A percentile compares a stretch with the other conserved stretches of the same genome.
Evolutionary conservation across 2,888 invertebrate species (phyloP).

Genomic region (Lumbricus terrestris): DNA sequence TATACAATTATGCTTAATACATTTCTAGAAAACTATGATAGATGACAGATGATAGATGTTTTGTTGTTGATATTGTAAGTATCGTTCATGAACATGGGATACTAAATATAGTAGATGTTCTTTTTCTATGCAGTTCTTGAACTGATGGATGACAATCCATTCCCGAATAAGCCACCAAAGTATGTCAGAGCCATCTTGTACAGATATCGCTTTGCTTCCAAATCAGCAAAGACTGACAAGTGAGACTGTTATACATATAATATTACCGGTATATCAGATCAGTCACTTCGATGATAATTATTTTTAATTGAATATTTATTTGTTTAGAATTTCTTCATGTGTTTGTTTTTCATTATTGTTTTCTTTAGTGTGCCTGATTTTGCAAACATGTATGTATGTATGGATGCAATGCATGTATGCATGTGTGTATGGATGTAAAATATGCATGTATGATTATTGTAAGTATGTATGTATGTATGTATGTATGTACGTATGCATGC

Average conservation of each 20-base stretch:
- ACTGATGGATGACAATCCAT: conserved; percentile 63
- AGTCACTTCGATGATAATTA: background rate
- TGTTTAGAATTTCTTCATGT: background rate
- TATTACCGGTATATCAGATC: background rate
- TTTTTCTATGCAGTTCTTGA: conserved; percentile 51
- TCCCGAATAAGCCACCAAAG: conserved; percentile 68
- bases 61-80: background rate
- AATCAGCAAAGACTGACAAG: conserved; percentile 19
- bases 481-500: too few species aligned
- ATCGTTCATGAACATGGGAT: background rate
- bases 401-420: too few species aligned
- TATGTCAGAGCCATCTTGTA: conserved; percentile 66
- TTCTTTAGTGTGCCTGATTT: background rate
- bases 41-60: too few species aligned
- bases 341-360: background rate
- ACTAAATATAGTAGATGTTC: background rate
- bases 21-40: too few species aligned
- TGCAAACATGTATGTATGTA: too few species aligned
- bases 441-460: too few species aligned
- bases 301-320: background rate
- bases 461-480: too few species aligned
- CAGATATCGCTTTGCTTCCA: conserved; percentile 54
- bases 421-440: too few species aligned
- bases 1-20: too few species aligned
- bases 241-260: background rate